Conservation (phyloP, 30 jellyfish, hydroid and myxozoan species). For the Aurelia sp. region DNA sequence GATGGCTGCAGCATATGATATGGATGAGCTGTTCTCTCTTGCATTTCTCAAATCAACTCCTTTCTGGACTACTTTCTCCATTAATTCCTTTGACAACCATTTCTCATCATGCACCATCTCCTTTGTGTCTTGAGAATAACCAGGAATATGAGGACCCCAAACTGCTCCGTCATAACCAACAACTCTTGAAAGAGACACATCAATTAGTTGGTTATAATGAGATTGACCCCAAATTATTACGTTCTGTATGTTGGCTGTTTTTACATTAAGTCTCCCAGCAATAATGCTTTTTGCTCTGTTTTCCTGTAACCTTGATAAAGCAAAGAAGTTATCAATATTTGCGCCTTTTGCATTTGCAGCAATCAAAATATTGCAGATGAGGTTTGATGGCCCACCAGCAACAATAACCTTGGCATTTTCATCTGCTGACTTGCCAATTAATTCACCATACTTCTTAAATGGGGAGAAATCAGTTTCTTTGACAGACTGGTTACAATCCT, state of each 20-base stretch:
- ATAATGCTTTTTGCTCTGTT: constrained; percentile 80
- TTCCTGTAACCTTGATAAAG: constrained; percentile 81
- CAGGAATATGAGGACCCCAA: constrained; percentile 96
- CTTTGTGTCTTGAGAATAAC: constrained; percentile 69
- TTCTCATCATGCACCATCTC: constrained; percentile 80
- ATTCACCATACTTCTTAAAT: constrained; percentile 54
- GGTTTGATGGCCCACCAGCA: constrained; percentile 76
- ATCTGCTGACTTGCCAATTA: constrained; percentile 46
- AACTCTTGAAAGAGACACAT: constrained; percentile 73
- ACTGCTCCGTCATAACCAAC: constrained; percentile 91
- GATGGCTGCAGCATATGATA: constrained; percentile 85
- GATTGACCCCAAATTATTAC: constrained; percentile 91
- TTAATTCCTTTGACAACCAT: constrained; percentile 72
- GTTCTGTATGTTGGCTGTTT: constrained; percentile 67
- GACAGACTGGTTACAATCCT: constrained; percentile 8
- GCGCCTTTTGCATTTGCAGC: constrained; percentile 26
- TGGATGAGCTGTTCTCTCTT: constrained; percentile 6
- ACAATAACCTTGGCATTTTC: constrained; percentile 67
- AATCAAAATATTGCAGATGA: constrained; percentile 52
- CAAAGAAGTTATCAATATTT: constrained; percentile 51
- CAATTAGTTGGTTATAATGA: constrained; percentile 44
- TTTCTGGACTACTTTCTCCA: constrained; percentile 13
- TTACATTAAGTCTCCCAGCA: constrained; percentile 79
- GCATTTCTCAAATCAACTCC: constrained; percentile 4
- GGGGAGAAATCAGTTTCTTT: constrained; percentile 20